phyloP scores from a whole-genome alignment of 2,888 invertebrate species.

The Celastrina argiolus region DNA sequence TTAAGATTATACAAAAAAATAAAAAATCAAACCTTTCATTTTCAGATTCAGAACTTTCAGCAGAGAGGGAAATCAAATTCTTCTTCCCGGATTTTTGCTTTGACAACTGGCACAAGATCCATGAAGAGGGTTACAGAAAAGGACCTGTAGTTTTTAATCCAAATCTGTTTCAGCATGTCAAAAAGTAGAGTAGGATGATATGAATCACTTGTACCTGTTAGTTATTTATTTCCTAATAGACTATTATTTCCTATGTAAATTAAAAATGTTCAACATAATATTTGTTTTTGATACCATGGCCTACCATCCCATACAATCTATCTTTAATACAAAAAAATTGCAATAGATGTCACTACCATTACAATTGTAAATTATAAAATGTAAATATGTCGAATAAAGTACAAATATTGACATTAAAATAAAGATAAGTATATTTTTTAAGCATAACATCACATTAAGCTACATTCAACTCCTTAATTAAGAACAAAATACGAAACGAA shows the following conservation, averaged over 20 bases:
- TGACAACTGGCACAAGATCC: slow-evolving; percentile 80
- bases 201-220: slow-evolving; percentile 24
- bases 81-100: slow-evolving; percentile 90
- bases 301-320: no score
- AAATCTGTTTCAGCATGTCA: slow-evolving; percentile 75
- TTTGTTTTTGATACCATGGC: background rate
- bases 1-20: no score
- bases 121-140: slow-evolving; percentile 69
- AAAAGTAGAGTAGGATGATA: slow-evolving; percentile 44
- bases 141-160: slow-evolving; percentile 75
- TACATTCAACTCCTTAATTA: no score
- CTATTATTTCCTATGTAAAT: background rate
- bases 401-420: no score
- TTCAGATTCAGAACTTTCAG: slow-evolving; percentile 86
- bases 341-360: no score
- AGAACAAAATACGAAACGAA: no score
- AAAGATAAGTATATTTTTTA: no score
- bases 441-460: no score
- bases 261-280: background rate
- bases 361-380: no score
- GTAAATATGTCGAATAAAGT: no score
- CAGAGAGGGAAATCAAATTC: slow-evolving; percentile 85
- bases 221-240: slow-evolving; percentile 28
- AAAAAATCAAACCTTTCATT: no score
- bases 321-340: no score